A percentile compares a stretch with the other conserved stretches of the same genome.
Evolutionary conservation across 1,140 invertebrate species (phyloP).

Genomic region (Euborellia annulipes): DNA sequence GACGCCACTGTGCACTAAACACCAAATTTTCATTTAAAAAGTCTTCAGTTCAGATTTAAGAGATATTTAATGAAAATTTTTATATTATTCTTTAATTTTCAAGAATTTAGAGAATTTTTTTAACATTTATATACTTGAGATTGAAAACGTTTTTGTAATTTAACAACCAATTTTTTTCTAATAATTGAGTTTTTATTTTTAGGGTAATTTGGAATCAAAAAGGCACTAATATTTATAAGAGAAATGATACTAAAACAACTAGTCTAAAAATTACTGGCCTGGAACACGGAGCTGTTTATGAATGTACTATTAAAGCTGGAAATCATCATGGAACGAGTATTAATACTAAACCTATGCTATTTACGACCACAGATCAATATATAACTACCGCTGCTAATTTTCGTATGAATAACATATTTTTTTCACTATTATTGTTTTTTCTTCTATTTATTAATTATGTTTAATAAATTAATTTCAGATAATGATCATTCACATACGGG

Average conservation of each 20-base stretch:
- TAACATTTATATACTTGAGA: no score
- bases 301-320: conserved; percentile 63
- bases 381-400: conserved; percentile 41
- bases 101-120: no score
- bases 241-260: conserved; percentile 54
- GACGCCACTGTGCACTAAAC: no score
- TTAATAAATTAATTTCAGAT: conserved; percentile 20
- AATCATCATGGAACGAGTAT: conserved; percentile 62
- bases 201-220: conserved; percentile 34
- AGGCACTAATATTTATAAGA: conserved; percentile 31
- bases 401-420: conserved; percentile 24
- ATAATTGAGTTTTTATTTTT: no score
- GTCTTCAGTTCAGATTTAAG: no score
- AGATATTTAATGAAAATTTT: no score
- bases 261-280: conserved; percentile 47
- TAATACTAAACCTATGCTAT: conserved; percentile 50
- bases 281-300: conserved; percentile 53
- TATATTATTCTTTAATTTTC: no score
- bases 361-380: conserved; percentile 49
- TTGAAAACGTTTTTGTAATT: no score
- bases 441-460: conserved; percentile 3
- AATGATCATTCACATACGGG: conserved; percentile 32
- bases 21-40: no score
- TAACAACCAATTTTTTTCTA: no score
- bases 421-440: conserved; percentile 5